Evolutionary conservation across 2,113 vertebrate species (phyloP), one percentile per base, ranked within the genome.

Genomic region (Sterrhoptilus dennistouni): DNA sequence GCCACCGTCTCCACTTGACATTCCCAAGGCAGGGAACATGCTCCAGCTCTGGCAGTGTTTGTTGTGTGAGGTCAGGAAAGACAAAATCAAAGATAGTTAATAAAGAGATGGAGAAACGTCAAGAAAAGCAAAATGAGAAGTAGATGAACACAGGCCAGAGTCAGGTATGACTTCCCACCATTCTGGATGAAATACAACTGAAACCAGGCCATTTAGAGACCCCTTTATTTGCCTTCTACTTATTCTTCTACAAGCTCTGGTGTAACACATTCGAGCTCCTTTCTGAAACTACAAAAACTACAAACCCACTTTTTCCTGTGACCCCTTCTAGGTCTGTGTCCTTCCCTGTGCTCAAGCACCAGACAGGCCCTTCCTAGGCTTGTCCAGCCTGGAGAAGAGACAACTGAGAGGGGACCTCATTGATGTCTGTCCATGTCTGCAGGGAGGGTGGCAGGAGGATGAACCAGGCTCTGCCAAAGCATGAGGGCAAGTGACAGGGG

Each of bases 131-230:
- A 18, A 38, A 31, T 5, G 22, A 22, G 19, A 40, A 74, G 38
- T 4, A 53, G 4, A 4, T 0, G 5, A 68, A 29, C 0, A 9
- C 0, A 11, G 47, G 24, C 3, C 21, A 42, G 28, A n/a, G 8
- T 18, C 27, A 35, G 45, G 7, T 13, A 31, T 2, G 14, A 56
- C 3, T 1, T 47, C 10, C 4, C 7, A 29, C 29, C n/a, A 21
- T 17, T 3, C 12, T 3, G 2, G 17, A 40, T 9, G 14, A 77
- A 28, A 12, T 12, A 47, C 1, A 61, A 15, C 25, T 14, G 9
- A 14, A 45, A 12, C 11, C 7, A 2, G 9, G 19, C 3, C 0
- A 0, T 35, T 56, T 23, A 10, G 65, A 72, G 22, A 11, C 8
- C 8, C 3, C 24, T 54, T 59, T 52, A 40, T 47, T 24, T 35